phyloP scores from a whole-genome alignment of 2,113 vertebrate genomes.

The Cricetomys ansorgei region DNA sequence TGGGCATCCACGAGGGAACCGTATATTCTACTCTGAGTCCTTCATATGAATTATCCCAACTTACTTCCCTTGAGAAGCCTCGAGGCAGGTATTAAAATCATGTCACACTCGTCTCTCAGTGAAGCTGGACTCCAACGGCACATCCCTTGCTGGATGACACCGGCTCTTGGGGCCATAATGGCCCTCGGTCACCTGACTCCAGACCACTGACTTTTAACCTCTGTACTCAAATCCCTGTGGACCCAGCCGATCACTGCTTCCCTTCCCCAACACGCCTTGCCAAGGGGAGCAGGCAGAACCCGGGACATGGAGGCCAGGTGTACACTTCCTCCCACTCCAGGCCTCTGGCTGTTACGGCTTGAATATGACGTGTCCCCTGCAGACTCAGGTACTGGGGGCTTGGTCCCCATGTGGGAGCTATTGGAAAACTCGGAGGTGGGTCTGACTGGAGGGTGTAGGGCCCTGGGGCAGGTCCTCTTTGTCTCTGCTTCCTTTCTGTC shows the following conservation, averaged over 20 bases:
- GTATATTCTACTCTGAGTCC: not conserved
- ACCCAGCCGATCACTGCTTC: not conserved
- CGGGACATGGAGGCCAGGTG: not conserved
- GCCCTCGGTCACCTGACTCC: not conserved
- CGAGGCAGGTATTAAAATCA: not conserved
- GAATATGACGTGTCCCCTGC: not conserved
- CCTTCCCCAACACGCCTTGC: no score
- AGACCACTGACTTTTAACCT: accelerated
- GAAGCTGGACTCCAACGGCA: not conserved
- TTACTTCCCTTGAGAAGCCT: no score
- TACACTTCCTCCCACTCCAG: not conserved
- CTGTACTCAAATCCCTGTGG: accelerated
- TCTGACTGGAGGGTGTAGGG: not conserved
- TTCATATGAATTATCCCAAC: not conserved
- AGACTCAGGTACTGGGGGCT: not conserved
- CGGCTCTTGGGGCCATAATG: not conserved
- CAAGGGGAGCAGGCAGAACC: not conserved
- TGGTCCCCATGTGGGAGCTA: not conserved
- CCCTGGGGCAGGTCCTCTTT: not conserved
- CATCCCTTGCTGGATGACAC: not conserved
- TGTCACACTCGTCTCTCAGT: not conserved
- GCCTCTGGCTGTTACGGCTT: no score
- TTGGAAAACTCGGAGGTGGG: not conserved
- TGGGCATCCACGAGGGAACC: not conserved
- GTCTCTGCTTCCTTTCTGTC: not conserved